These are phyloP conservation scores for Meloidogyne exigua DNA, from an alignment of 1,140 invertebrate species.

Conservation along the genomic window DNA sequence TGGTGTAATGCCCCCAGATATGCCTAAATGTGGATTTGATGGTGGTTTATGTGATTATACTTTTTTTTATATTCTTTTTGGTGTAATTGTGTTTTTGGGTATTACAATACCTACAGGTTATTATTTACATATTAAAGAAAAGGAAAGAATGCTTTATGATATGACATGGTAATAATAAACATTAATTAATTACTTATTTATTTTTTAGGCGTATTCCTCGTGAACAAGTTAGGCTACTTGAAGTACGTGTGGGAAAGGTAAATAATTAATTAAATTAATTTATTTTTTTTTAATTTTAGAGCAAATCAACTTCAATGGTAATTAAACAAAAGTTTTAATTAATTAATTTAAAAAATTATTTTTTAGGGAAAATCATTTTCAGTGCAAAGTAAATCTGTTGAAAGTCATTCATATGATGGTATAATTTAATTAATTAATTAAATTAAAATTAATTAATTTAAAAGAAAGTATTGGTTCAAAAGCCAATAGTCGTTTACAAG, in stretches of 20 bases:
- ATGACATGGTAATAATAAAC: slow-evolving; percentile 8
- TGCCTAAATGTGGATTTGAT: slow-evolving; percentile 56
- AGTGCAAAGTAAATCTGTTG: not conserved
- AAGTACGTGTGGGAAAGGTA: slow-evolving; percentile 24
- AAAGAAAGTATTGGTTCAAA: slow-evolving; percentile 38
- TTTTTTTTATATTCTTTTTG: slow-evolving; percentile 41
- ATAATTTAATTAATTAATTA: too few species aligned
- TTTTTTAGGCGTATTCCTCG: slow-evolving; percentile 50
- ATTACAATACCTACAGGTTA: slow-evolving; percentile 48
- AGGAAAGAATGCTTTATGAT: slow-evolving; percentile 22
- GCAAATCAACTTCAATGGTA: not conserved
- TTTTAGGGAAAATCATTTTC: not conserved
- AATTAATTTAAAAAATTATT: slow-evolving; percentile 13
- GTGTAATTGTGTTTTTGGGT: slow-evolving; percentile 43
- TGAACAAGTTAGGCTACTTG: slow-evolving; percentile 51
- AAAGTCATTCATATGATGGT: slow-evolving; percentile 38
- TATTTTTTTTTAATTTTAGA: not conserved
- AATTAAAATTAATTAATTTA: slow-evolving; percentile 17
- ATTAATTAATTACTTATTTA: slow-evolving; percentile 44
- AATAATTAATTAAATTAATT: not conserved
- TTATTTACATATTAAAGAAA: slow-evolving; percentile 60
- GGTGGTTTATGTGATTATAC: slow-evolving; percentile 57
- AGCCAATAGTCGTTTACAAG: slow-evolving; percentile 42
- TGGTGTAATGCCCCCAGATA: slow-evolving; percentile 47
- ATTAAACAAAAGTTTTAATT: not conserved